Conservation (phyloP, 2,888 invertebrate genomes). For the Gonocerus acuteangulatus region DNA sequence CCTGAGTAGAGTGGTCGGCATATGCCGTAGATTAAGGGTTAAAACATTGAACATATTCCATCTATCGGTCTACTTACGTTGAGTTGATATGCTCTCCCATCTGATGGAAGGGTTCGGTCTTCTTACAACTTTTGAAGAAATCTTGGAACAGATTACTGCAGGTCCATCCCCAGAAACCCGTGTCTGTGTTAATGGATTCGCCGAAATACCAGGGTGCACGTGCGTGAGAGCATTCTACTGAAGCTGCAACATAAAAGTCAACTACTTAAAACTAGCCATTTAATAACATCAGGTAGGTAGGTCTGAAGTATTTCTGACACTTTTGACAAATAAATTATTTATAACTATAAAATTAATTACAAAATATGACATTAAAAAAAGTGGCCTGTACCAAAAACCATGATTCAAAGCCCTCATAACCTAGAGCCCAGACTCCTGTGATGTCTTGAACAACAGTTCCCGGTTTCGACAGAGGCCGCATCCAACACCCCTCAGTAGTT, state of each 20-base stretch:
- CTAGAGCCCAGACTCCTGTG: too few species aligned
- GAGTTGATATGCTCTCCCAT: not conserved
- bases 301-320: not conserved
- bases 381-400: too few species aligned
- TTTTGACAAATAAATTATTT: not conserved
- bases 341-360: too few species aligned
- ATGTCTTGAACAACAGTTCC: too few species aligned
- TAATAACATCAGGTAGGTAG: not conserved
- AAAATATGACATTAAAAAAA: too few species aligned
- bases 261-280: not conserved
- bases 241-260: constrained; percentile 24
- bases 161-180: constrained; percentile 58
- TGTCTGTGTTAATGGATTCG: constrained; percentile 54
- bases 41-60: too few species aligned
- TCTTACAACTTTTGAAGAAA: not conserved
- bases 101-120: not conserved
- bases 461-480: too few species aligned
- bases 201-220: constrained; percentile 56
- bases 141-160: not conserved
- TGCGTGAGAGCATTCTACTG: constrained; percentile 51
- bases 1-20: too few species aligned
- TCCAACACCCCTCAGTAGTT: too few species aligned
- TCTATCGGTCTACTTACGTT: not conserved
- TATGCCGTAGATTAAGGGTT: too few species aligned
- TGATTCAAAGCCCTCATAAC: too few species aligned